Evolutionary conservation across 2,113 vertebrate genomes (phyloP).

Genomic region (Agelaius tricolor): DNA sequence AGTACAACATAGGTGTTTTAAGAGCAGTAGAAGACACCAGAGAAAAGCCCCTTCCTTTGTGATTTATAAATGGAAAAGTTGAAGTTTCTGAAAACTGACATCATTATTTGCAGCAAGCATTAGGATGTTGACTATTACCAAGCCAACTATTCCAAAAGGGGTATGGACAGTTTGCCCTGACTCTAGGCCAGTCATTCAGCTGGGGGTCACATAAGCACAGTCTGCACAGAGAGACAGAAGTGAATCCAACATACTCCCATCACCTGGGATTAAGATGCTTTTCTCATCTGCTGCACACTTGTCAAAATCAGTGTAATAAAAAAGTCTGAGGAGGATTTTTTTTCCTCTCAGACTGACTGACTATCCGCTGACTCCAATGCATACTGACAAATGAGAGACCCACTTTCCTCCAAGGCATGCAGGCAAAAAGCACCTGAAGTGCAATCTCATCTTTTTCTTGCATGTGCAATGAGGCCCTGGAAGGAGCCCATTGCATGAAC

Average conservation of each 20-base stretch:
- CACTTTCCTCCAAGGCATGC: not conserved
- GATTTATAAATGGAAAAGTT: not conserved
- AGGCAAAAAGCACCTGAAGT: not conserved
- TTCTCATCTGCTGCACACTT: not conserved
- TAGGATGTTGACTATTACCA: not conserved
- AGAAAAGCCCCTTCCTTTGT: not conserved
- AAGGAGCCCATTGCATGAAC: not conserved
- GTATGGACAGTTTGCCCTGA: not conserved
- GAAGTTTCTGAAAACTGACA: not conserved
- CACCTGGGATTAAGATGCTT: not conserved
- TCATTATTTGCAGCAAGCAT: not conserved
- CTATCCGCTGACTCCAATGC: not conserved
- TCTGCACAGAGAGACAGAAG: not conserved
- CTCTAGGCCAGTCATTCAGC: not conserved
- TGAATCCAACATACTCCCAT: not conserved
- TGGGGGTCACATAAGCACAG: not conserved
- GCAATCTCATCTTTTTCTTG: not conserved
- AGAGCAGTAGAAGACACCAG: not conserved
- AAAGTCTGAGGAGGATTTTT: not conserved
- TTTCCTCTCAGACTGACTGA: not conserved
- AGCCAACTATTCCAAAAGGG: not conserved
- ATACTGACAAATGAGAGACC: not conserved
- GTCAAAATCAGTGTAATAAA: not conserved
- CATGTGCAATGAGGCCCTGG: not conserved
- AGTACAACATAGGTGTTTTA: not conserved